A percentile compares a stretch with the other conserved stretches of the same genome.
These are phyloP conservation scores for Orthochromis malagaraziensis DNA, from an alignment of 2,113 vertebrate genomes.

Conservation along the genomic window DNA sequence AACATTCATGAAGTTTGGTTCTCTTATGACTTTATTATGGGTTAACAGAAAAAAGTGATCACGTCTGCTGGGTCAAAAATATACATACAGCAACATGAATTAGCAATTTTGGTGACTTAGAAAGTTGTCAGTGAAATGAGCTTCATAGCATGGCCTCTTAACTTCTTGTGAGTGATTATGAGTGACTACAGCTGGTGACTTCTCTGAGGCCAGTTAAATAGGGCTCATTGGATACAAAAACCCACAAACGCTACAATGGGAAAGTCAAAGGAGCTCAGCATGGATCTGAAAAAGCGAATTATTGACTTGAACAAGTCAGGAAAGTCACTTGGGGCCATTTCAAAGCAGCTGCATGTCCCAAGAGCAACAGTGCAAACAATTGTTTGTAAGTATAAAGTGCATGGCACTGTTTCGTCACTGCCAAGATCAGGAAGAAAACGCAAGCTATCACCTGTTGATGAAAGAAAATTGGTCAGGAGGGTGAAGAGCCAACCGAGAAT, in stretches of 20 bases:
- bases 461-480: rapidly evolving
- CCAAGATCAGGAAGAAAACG: rapidly evolving
- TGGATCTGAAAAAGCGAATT: rapidly evolving
- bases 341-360: not conserved
- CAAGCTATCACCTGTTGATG: rapidly evolving
- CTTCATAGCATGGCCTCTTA: not conserved
- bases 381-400: not conserved
- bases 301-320: not conserved
- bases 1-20: no score
- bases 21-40: no score
- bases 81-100: no score
- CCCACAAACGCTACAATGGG: not conserved
- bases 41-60: no score
- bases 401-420: not conserved
- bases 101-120: no score
- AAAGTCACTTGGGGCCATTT: rapidly evolving
- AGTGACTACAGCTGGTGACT: not conserved
- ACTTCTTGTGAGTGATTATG: not conserved
- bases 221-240: rapidly evolving
- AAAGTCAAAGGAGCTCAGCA: rapidly evolving
- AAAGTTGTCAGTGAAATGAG: not conserved
- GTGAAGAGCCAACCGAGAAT: no score
- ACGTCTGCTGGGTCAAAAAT: no score
- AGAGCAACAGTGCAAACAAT: not conserved
- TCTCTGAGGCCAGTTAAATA: not conserved